Conservation (phyloP, 2,113 vertebrate genomes). For the Butorides virescens region DNA sequence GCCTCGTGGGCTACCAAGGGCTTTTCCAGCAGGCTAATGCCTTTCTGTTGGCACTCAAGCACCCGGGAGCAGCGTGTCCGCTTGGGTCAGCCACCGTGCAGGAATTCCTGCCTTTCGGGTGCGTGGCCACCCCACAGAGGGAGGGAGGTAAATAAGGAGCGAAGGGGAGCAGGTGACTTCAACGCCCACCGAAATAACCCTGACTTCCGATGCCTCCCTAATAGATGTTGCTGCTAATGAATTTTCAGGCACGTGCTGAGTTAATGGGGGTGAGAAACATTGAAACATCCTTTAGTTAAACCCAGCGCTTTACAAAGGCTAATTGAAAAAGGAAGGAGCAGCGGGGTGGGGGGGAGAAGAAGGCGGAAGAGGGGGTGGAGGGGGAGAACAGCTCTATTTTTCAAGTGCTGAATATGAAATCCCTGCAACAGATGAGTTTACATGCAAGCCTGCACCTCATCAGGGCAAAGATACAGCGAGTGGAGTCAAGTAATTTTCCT, state of each 20-base stretch:
- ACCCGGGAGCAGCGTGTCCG: slow-evolving; percentile 25
- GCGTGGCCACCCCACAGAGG: accelerated
- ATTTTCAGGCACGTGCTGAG: slow-evolving; percentile 32
- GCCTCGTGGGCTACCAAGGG: slow-evolving; percentile 68
- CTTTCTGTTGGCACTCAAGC: slow-evolving; percentile 54
- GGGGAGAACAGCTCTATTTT: slow-evolving; percentile 30
- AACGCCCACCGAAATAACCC: accelerated
- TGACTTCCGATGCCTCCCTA: neutral
- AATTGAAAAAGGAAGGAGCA: slow-evolving; percentile 28
- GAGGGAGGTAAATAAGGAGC: neutral
- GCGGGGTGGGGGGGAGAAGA: neutral
- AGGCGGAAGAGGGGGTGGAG: neutral
- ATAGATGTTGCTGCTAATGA: neutral
- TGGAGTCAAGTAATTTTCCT: slow-evolving; percentile 37
- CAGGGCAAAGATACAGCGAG: slow-evolving; percentile 1
- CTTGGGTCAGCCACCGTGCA: slow-evolving; percentile 49
- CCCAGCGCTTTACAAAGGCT: slow-evolving; percentile 13
- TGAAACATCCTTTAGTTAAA: slow-evolving; percentile 21
- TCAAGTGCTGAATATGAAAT: slow-evolving; percentile 37
- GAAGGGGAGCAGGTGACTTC: neutral
- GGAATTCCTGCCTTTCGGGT: neutral
- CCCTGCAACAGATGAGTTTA: slow-evolving; percentile 36
- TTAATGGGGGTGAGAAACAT: neutral
- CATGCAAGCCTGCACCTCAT: slow-evolving; percentile 20
- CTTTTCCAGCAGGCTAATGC: slow-evolving; percentile 71